Evolutionary conservation across 2,797 vertebrate species (phyloP).

Genomic region (Taenioides sp.): DNA sequence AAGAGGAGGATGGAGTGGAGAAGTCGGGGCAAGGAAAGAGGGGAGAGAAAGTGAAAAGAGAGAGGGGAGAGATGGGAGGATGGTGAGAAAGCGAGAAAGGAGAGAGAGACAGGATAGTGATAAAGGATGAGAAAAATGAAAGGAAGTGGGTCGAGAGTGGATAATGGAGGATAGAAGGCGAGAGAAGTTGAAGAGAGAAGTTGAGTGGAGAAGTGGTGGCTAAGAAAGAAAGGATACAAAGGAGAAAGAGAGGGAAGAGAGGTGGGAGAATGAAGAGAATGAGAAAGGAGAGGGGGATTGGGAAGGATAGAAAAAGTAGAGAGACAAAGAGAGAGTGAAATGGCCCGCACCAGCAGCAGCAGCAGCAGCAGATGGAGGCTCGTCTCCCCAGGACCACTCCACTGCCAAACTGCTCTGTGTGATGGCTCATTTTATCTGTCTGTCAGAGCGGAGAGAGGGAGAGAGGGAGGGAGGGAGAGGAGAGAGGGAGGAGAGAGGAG

Average conservation of each 20-base stretch:
- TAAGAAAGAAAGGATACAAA: no score
- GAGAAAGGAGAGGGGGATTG: background rate
- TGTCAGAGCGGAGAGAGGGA: slow-evolving; percentile 12
- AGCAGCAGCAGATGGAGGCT: slow-evolving; percentile 61
- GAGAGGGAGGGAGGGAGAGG: background rate
- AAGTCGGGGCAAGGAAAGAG: background rate
- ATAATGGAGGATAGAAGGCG: background rate
- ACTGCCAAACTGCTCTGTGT: slow-evolving; percentile 45
- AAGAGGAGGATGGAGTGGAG: background rate
- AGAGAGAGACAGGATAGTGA: no score
- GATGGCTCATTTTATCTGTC: slow-evolving; percentile 53
- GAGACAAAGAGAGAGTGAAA: slow-evolving; percentile 20
- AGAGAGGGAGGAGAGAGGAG: background rate
- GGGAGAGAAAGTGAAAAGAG: background rate
- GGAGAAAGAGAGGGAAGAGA: background rate
- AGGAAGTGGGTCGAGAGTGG: background rate
- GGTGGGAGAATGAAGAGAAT: background rate
- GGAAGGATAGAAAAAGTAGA: background rate
- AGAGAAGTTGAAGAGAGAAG: no score
- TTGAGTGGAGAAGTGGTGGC: no score
- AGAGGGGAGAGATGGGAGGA: background rate
- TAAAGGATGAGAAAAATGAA: no score
- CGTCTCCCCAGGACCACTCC: slow-evolving; percentile 42
- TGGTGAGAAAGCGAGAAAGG: no score
- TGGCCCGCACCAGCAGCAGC: slow-evolving; percentile 6